Base-by-base conservation (phyloP, 2,113 vertebrate genomes). In the Scortum barcoo region DNA sequence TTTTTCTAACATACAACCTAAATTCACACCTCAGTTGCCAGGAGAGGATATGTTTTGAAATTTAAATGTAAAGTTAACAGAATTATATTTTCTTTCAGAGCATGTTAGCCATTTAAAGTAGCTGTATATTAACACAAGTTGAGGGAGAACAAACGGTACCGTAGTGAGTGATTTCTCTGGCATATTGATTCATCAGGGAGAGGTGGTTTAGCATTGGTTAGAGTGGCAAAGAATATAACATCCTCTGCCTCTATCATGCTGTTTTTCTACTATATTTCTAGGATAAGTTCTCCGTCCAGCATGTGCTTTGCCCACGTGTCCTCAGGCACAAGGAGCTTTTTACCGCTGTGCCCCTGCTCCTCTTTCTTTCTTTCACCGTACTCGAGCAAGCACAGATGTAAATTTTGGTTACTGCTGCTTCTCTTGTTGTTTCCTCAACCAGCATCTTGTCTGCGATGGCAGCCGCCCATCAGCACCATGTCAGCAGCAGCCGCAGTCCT, bases 371-470 rank as follows among this genome's bases (percentile, higher is more conserved):
- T n/a, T 17, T 56, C 30, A 53, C n/a, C 2, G 36, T 42, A 20
- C n/a, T 12, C 22, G 17, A 38, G 10, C 12, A 22, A 60, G 28
- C 19, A 74, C 28, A 8, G 5, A 30, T n/a, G 5, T 17, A 50
- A 7, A 51, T 58, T 3, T 13, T 81, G 30, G 16, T 50, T 50
- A 22, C 38, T 66, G 76, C 28, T 60, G 26, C 6, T 57, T 56
- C 24, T 74, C 53, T 81, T n/a, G n/a, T n/a, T n/a, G n/a, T 44
- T 51, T 78, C 51, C 36, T 78, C 50, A 65, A 57, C 66, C 9
- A 67, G 36, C 63, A 67, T 20, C 20, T 74, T 74, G 62, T 77
- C 57, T 58, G 58, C 51, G 54, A 53, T 3, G 26, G 54, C 69
- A 30, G 19, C 56, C 40, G 69, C 48, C 14, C 40, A 78, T 71